A percentile compares a stretch with the other conserved stretches of the same genome.
These are phyloP conservation scores for Anthophora plumipes DNA, from an alignment of 2,888 invertebrate species.

Conservation along the genomic window DNA sequence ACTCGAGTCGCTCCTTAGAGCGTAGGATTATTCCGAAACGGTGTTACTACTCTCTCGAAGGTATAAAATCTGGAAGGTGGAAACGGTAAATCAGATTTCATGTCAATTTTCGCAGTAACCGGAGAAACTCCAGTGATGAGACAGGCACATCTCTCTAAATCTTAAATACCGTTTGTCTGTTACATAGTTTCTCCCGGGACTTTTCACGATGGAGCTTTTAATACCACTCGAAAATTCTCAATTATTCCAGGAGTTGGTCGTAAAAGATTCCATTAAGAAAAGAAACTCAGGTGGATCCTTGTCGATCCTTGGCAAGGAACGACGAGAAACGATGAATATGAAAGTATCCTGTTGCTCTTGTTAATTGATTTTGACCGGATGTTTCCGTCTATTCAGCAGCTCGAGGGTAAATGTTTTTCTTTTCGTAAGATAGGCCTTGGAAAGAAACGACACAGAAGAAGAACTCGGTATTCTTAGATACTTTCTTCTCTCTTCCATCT, in stretches of 20 bases:
- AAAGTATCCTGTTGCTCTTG: not conserved
- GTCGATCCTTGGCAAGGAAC: no score
- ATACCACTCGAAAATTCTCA: no score
- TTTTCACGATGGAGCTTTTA: no score
- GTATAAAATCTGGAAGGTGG: slow-evolving; percentile 11
- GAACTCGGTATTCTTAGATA: slow-evolving; percentile 20
- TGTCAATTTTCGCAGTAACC: not conserved
- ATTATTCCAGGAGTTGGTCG: no score
- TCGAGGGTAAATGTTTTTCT: slow-evolving; percentile 52
- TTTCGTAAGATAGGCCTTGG: slow-evolving; percentile 3
- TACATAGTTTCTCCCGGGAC: no score
- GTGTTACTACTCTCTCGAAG: not conserved
- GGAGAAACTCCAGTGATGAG: not conserved
- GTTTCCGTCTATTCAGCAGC: slow-evolving; percentile 34
- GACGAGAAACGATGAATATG: not conserved
- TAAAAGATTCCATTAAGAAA: no score
- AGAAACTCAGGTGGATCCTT: no score
- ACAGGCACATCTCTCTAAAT: not conserved
- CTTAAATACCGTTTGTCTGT: not conserved
- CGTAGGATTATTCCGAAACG: not conserved
- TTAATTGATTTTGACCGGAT: slow-evolving; percentile 40
- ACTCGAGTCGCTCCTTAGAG: not conserved
- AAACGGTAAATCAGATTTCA: not conserved
- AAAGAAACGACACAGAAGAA: not conserved
- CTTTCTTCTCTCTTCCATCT: slow-evolving; percentile 3